Evolutionary conservation across 2,888 invertebrate genomes (phyloP), one percentile per base, ranked within the genome.

Genomic region (Oxystoma pomonae): DNA sequence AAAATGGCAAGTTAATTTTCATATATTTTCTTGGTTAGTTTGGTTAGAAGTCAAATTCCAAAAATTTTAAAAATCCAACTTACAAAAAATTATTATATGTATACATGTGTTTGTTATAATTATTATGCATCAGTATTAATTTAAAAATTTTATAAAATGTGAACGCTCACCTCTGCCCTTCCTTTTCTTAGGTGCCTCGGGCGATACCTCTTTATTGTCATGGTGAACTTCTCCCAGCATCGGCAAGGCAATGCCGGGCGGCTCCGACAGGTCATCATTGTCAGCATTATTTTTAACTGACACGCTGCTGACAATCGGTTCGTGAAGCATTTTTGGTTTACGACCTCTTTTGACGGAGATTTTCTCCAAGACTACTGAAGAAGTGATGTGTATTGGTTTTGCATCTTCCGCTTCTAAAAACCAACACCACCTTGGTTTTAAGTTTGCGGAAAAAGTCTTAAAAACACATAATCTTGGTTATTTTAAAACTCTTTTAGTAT

Each of bases 201-300:
- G 49, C n/a, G 53, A 7, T 16, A 17, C 3, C n/a, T 7, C 53
- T 19, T 19, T 53, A 53, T 53, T 53, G n/a, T 16, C 53, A 3
- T 35, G 35, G 3, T 3, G 35, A 7, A 35, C 35, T 35, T 77
- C 77, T 16, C 74, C 74, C 63, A 78, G 77, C 63, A 77, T 59
- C 0, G 77, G 78, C 51, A 78, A 65, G 49, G 74, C 67, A n/a
- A 77, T 74, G 3, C 76, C 77, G 1, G 78, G 78, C 3, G 78
- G 78, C 68, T 78, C 78, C 0, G 78, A 78, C 21, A 78, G 63
- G 66, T 78, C 77, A 58, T 77, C 77, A 64, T 78, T 75, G 50
- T 71, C 72, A 18, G 70, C 70, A 55, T 73, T 69, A 62, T 74
- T 74, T 50, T 68, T 65, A 17, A 73, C 70, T n/a, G 66, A 67